Base-by-base conservation (phyloP, 2,888 invertebrate genomes). In the Hemistola chrysoprasaria region DNA sequence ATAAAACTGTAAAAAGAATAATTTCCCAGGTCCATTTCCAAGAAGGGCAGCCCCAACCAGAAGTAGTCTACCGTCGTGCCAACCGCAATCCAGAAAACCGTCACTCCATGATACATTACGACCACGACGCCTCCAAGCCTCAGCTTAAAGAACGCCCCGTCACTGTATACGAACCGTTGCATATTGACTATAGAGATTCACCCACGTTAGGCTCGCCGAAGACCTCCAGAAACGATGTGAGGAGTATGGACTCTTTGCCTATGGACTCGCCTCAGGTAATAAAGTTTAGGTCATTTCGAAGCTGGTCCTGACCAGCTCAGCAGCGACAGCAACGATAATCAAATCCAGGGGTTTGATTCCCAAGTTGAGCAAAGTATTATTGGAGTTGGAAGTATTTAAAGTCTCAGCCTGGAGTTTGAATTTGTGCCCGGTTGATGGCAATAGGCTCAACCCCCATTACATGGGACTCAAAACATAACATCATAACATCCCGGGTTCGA, bases 21-120 rank as follows among this genome's bases (percentile, higher is more conserved):
- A n/a, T n/a, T n/a, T n/a, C 50, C 7, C 59, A 87, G 88, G 88
- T 88, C 3, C 88, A 88, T 49, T 88, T 88, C 56, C 77, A 87
- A 74, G 87, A 87, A 45, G 65, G 58, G 22, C 71, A 82, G 9
- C 45, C 7, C 42, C 46, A 46, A 6, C 22, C 45, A 3, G 79
- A 83, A 49, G 83, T 88, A 0, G 65, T 87, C n/a, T 79, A 76
- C 48, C 79, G 88, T 3, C 77, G 86, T 6, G 65, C 78, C 1
- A 82, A 77, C 45, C 76, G 87, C 7, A 84, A 85, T 57, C 30
- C 70, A 0, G 88, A 86, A 37, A 86, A 88, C 60, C 79, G 88
- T 0, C 88, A 88, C 55, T 88, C 88, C n/a, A 88, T 88, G 88
- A 88, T 88, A 46, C 88, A 88, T 22, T 88, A 86, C 55, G 88